phyloP scores from a whole-genome alignment of 2,888 invertebrate genomes.

The Hyposoter dolosus region DNA sequence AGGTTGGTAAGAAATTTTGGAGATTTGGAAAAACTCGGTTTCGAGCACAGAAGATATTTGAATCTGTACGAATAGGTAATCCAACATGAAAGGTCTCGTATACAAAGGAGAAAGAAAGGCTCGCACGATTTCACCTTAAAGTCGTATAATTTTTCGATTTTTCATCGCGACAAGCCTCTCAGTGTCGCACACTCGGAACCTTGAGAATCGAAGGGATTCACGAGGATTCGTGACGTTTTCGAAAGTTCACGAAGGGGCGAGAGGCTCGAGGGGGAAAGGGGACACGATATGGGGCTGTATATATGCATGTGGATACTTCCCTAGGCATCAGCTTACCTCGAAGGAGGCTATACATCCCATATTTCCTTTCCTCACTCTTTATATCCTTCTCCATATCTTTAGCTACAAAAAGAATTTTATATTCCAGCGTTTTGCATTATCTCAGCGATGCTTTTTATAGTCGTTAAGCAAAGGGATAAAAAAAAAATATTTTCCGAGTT shows the following conservation, averaged over 20 bases:
- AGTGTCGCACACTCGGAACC: neutral
- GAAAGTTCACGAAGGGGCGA: slow-evolving; percentile 10
- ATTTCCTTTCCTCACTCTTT: slow-evolving; percentile 22
- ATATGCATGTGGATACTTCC: slow-evolving; percentile 28
- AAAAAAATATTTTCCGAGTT: neutral
- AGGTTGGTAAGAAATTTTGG: neutral
- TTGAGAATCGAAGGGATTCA: slow-evolving; percentile 58
- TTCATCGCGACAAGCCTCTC: slow-evolving; percentile 51
- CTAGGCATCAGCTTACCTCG: slow-evolving; percentile 11
- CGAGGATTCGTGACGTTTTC: slow-evolving; percentile 56
- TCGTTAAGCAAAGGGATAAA: neutral
- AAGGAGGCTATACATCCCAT: slow-evolving; percentile 13
- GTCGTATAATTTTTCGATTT: slow-evolving; percentile 72
- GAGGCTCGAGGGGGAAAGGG: neutral
- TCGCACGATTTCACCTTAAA: slow-evolving; percentile 13
- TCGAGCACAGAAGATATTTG: neutral
- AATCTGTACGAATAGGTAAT: slow-evolving; percentile 1
- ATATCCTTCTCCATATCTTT: slow-evolving; percentile 31
- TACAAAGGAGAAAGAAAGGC: slow-evolving; percentile 9
- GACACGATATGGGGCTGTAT: neutral
- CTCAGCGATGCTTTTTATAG: neutral
- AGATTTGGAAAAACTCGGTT: neutral
- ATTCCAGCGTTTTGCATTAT: slow-evolving; percentile 32
- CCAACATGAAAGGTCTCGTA: neutral
- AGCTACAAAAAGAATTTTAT: slow-evolving; percentile 4